These are phyloP conservation scores for Pituophis catenifer DNA, from an alignment of 2,113 vertebrate genomes.

Conservation along the genomic window DNA sequence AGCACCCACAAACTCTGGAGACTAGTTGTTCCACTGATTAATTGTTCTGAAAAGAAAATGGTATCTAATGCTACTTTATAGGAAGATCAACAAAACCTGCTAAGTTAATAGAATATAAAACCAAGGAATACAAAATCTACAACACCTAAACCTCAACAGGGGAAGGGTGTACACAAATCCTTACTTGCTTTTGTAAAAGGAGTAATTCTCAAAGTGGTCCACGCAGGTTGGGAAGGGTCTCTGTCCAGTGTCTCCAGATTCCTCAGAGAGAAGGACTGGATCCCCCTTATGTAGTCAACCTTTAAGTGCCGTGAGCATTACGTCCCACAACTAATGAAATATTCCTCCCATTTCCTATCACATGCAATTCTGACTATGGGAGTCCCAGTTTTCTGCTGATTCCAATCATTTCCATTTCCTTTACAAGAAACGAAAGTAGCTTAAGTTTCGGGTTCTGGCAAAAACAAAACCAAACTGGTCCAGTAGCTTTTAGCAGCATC, in stretches of 20 bases:
- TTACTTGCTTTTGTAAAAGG: not conserved
- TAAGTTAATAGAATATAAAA: not conserved
- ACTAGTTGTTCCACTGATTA: too few relatives aligned
- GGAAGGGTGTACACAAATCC: not conserved
- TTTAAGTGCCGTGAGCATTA: not conserved
- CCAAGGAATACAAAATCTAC: not conserved
- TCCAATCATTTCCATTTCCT: not conserved
- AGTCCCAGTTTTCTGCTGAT: not conserved
- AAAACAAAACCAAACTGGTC: not conserved
- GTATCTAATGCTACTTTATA: not conserved
- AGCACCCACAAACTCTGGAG: too few relatives aligned
- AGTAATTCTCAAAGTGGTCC: not conserved
- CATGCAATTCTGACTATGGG: not conserved
- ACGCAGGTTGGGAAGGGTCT: not conserved
- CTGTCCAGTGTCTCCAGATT: not conserved
- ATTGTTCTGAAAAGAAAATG: not conserved
- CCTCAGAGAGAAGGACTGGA: not conserved
- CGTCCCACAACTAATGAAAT: not conserved
- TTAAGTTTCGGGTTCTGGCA: not conserved
- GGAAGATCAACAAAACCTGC: not conserved
- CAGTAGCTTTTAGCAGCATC: too few relatives aligned
- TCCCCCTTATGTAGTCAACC: not conserved
- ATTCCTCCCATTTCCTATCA: not conserved
- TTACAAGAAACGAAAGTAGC: not conserved
- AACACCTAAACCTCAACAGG: not conserved